Conservation (phyloP, 2,797 vertebrate species). For the Chanos chanos region DNA sequence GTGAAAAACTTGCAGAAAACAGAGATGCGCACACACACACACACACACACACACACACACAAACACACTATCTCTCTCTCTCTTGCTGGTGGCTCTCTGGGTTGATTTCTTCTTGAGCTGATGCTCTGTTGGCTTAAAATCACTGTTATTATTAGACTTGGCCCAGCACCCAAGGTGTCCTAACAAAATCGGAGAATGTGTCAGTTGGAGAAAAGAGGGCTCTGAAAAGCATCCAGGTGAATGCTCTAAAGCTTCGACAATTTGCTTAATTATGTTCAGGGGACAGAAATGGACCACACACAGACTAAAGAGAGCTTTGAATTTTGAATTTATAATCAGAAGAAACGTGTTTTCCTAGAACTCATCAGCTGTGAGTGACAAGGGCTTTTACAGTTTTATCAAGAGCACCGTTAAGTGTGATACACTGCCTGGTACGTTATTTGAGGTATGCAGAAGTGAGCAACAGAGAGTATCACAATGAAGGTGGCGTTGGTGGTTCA, state of each 20-base stretch:
- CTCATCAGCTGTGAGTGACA: too few relatives aligned
- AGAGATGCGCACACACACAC: neutral
- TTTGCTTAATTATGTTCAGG: conserved; percentile 3
- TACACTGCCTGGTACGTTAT: too few relatives aligned
- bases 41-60: neutral
- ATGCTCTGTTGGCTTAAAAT: conserved; percentile 11
- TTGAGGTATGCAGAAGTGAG: too few relatives aligned
- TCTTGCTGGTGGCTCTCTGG: neutral
- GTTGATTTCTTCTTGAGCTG: conserved; percentile 19
- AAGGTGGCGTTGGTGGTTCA: too few relatives aligned
- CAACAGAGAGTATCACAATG: too few relatives aligned
- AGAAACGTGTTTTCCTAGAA: too few relatives aligned
- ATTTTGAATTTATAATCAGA: too few relatives aligned
- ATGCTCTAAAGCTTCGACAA: neutral
- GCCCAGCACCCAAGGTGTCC: conserved; percentile 6
- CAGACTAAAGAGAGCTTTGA: too few relatives aligned
- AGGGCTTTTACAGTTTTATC: too few relatives aligned
- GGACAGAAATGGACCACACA: neutral
- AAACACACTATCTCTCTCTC: neutral
- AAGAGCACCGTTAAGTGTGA: too few relatives aligned
- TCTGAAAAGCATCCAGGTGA: neutral
- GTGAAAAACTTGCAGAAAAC: too few relatives aligned
- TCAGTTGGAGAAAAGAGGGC: conserved; percentile 19
- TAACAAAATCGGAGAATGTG: conserved; percentile 17
- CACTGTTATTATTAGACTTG: conserved; percentile 26